Evolutionary conservation across 2,888 invertebrate genomes (phyloP).

Genomic region (Molanna angustata): DNA sequence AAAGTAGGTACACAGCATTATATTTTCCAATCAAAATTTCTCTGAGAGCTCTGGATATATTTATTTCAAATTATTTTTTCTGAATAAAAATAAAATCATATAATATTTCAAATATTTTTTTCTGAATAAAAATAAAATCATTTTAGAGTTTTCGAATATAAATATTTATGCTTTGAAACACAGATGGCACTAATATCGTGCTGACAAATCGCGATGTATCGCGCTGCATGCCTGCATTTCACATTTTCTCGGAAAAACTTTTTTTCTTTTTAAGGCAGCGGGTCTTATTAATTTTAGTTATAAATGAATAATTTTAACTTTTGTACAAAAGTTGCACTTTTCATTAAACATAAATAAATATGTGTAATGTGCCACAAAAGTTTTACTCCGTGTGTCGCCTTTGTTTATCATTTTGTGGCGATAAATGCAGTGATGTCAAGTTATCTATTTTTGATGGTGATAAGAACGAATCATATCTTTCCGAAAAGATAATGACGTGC

Average conservation of each 20-base stretch:
- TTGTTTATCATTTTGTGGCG: conserved; percentile 80
- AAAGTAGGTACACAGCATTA: too few relatives aligned
- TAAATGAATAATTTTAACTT: conserved; percentile 23
- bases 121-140: too few relatives aligned
- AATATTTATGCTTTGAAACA: conserved; percentile 19
- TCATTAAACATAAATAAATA: conserved; percentile 62
- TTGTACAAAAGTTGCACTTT: conserved; percentile 26
- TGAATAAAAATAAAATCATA: too few relatives aligned
- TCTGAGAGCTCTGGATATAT: too few relatives aligned
- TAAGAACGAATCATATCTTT: conserved; percentile 65
- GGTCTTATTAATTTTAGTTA: conserved; percentile 22
- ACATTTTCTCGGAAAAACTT: conserved; percentile 28
- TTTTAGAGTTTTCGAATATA: conserved; percentile 12
- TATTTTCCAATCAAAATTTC: too few relatives aligned
- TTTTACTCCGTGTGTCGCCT: conserved; percentile 92
- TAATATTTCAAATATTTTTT: too few relatives aligned
- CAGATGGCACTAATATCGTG: conserved; percentile 28
- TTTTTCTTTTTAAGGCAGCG: conserved; percentile 27
- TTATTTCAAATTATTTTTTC: too few relatives aligned
- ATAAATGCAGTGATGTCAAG: conserved; percentile 69
- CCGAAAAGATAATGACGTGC: conserved; percentile 75
- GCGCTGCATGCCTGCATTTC: conserved; percentile 29
- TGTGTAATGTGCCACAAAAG: conserved; percentile 90
- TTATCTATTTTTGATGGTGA: conserved; percentile 75
- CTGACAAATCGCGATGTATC: conserved; percentile 31